Percentiles rank a stretch among this genome's conserved stretches.
Conservation (phyloP, 1,140 invertebrate species). For the Paraescarpia echinospica region DNA sequence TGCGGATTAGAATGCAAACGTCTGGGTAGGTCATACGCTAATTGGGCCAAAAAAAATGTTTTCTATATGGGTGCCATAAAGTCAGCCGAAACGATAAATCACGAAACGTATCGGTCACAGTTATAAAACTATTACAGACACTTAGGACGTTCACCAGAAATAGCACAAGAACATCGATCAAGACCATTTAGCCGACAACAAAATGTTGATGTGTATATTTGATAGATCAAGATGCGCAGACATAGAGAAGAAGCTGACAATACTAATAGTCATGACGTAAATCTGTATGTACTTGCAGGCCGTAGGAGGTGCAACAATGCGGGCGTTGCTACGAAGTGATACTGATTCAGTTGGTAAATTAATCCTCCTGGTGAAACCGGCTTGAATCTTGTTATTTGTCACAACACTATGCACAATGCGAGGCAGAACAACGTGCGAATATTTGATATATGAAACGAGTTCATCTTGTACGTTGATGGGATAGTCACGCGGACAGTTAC, state of each 20-base stretch:
- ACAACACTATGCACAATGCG: neutral
- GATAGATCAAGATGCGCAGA: neutral
- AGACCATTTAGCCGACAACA: neutral
- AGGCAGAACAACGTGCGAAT: neutral
- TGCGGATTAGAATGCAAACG: neutral
- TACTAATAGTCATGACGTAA: neutral
- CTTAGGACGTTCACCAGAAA: neutral
- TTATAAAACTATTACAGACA: neutral
- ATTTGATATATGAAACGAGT: neutral
- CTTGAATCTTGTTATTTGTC: neutral
- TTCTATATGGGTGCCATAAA: neutral
- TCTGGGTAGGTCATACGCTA: neutral
- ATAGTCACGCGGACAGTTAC: neutral
- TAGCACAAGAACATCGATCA: too few species aligned
- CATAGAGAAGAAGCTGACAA: neutral
- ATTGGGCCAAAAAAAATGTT: neutral
- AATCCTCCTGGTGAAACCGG: neutral
- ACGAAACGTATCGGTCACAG: neutral
- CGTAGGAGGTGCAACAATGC: neutral
- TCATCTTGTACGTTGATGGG: neutral
- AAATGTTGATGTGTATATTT: neutral
- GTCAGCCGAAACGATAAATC: neutral
- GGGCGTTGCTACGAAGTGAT: neutral
- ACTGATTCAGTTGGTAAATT: neutral
- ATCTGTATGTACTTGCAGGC: neutral